A percentile compares a stretch with the other conserved stretches of the same genome.
phyloP scores from a whole-genome alignment of 2,888 invertebrate species.

The Diarsia mendica region DNA sequence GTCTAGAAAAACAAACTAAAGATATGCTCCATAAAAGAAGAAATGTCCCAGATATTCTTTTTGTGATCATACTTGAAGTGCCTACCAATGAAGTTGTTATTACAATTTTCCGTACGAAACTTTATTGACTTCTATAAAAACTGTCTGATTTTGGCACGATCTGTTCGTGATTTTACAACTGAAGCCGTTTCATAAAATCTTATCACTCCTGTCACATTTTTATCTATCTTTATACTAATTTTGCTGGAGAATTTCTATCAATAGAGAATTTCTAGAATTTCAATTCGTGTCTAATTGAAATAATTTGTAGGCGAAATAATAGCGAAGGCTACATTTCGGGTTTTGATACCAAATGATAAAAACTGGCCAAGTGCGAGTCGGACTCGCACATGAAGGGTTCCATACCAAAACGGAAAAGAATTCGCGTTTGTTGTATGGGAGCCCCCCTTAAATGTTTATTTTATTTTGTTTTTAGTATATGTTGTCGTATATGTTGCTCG shows the following conservation, averaged over 20 bases:
- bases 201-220: slow-evolving; percentile 37
- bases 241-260: not conserved
- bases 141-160: slow-evolving; percentile 37
- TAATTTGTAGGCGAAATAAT: not conserved
- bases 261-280: not conserved
- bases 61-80: slow-evolving; percentile 35
- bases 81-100: slow-evolving; percentile 42
- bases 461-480: too few relatives aligned
- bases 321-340: not conserved
- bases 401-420: too few relatives aligned
- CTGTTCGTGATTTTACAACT: slow-evolving; percentile 40
- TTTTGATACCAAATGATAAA: not conserved
- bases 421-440: too few relatives aligned
- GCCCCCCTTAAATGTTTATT: too few relatives aligned
- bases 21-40: slow-evolving; percentile 17
- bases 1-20: slow-evolving; percentile 33
- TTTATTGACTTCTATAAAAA: slow-evolving; percentile 53
- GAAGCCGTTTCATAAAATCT: slow-evolving; percentile 41
- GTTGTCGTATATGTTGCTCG: too few relatives aligned
- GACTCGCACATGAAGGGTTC: too few relatives aligned
- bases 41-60: slow-evolving; percentile 30
- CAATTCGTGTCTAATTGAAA: slow-evolving; percentile 3
- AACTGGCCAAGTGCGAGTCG: not conserved
- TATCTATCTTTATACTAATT: not conserved
- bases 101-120: slow-evolving; percentile 44